Conservation (phyloP, 2,797 vertebrate species). For the Craterocephalus amniculus region DNA sequence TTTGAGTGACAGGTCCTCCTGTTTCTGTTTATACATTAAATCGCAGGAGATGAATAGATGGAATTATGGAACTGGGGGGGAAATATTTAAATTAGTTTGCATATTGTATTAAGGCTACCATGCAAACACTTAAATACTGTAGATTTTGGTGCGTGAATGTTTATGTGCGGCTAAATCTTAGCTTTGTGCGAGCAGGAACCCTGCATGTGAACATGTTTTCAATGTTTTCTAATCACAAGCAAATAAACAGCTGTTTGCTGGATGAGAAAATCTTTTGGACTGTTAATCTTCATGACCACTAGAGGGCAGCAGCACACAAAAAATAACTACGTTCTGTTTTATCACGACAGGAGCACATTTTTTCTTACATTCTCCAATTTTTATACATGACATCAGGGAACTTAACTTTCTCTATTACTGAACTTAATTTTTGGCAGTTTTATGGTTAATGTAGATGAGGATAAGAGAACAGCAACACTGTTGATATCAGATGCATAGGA, state of each 20-base stretch:
- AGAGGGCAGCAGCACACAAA: slow-evolving; percentile 73
- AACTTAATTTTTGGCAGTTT: not conserved
- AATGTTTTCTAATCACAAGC: not conserved
- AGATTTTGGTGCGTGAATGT: not conserved
- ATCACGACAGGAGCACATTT: not conserved
- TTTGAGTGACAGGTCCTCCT: not conserved
- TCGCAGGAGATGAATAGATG: slow-evolving; percentile 5
- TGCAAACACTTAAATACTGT: not conserved
- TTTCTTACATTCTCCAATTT: not conserved
- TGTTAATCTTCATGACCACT: slow-evolving; percentile 46
- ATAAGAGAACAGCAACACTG: not conserved
- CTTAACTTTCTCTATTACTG: not conserved
- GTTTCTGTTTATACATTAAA: not conserved
- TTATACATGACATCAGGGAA: not conserved
- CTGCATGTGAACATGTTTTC: not conserved
- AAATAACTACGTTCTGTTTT: slow-evolving; percentile 11
- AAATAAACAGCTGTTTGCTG: not conserved
- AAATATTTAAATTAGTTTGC: not conserved
- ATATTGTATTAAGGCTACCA: no score
- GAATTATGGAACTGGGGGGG: not conserved
- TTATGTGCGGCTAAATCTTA: not conserved
- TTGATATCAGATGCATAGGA: not conserved
- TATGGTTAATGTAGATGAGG: not conserved
- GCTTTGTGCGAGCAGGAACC: not conserved
- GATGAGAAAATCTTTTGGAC: not conserved